Evolutionary conservation across 1,140 invertebrate genomes (phyloP).

Genomic region (roundworm (Caenorhabditis elegans)): WBcel235 BX284606.5:3172501-3173000

Average conservation of each 20-base stretch:
- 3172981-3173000: conserved; percentile 1
- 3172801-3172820: background rate
- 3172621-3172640: conserved; percentile 6
- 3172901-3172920: background rate
- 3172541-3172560: conserved; percentile 45
- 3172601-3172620: conserved; percentile 6
- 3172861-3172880: conserved; percentile 4
- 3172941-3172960: background rate
- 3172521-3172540: conserved; percentile 44
- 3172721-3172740: background rate
- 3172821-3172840: background rate
- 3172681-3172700: no score
- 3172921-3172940: no score
- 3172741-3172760: background rate
- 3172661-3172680: no score
- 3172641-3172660: conserved; percentile 4
- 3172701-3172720: background rate
- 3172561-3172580: conserved; percentile 52
- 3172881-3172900: conserved; percentile 25
- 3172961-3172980: conserved; percentile 35
- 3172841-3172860: background rate
- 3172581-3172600: conserved; percentile 51
- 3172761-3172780: background rate
- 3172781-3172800: conserved; percentile 21
- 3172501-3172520: conserved; percentile 13